Base-by-base conservation (phyloP, 2,797 vertebrate species). In the Oreortyx pictus region DNA sequence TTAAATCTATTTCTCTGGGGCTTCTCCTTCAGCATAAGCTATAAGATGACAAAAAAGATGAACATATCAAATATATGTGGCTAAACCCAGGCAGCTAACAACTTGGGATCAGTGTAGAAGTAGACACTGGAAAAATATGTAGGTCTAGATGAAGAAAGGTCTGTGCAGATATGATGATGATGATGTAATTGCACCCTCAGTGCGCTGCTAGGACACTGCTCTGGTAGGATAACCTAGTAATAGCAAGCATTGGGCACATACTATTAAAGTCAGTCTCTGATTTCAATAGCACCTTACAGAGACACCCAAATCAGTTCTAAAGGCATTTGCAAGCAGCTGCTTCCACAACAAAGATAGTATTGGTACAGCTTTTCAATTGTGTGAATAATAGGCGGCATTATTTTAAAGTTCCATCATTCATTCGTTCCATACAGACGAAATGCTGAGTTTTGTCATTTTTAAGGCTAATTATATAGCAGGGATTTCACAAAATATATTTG, bases 381-480 rank as follows among this genome's bases (percentile, higher is more conserved):
- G 41, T 73, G 72, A 93, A 77, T 82, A 92, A 57, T 54, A 64
- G 50, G 25, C 39, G 39, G 46, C 41, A 29, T 93, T 86, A 35
- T 71, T 59, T 82, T 77, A 78, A 37, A 73, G 54, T 91, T 87
- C 49, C 9, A 13, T 54, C 39, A 41, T 66, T 12, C 37, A 78
- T 24, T 88, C 93, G 46, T 96, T 87, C 56, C 72, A 68, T 62
- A n/a, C n/a, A 68, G 76, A 68, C 31, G 52, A 93, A 94, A 57
- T 71, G 78, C 68, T 84, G 67, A 90, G 86, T 85, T 43, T 47
- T 86, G 44, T 75, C 5, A 82, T 70, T 73, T 94, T 87, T 90
- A 68, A 81, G 91, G 77, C 64, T 93, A 96, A 95, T 97, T 95
- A 90, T 87, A 70, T 92, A 88, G 89, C 16, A 72, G 66, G 83